A percentile compares a stretch with the other conserved stretches of the same genome.
Evolutionary conservation across 1,140 invertebrate species (phyloP).

Genomic region (Drosophila paulistorum): DNA sequence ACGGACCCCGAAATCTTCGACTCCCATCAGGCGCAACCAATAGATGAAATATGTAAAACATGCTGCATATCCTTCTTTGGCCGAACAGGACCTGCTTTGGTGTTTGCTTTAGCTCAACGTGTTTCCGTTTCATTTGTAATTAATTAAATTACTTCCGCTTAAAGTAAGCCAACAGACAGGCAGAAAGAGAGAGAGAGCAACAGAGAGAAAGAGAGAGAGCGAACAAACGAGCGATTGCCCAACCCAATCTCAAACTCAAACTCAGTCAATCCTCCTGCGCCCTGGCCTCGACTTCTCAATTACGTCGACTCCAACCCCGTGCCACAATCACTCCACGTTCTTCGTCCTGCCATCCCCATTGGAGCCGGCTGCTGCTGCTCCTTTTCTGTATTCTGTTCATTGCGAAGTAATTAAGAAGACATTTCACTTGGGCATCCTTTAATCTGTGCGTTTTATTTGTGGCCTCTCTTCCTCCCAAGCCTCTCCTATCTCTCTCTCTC

Average conservation of each 20-base stretch:
- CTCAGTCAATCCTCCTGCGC: constrained; percentile 8
- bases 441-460: constrained; percentile 82
- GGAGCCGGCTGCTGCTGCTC: background rate
- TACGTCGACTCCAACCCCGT: constrained; percentile 39
- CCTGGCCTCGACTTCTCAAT: constrained; percentile 71
- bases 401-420: constrained; percentile 82
- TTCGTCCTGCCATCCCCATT: background rate
- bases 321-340: background rate
- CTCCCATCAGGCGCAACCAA: background rate
- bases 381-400: constrained; percentile 54
- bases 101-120: constrained; percentile 48
- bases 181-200: background rate
- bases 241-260: constrained; percentile 37
- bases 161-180: constrained; percentile 56
- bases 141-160: constrained; percentile 83
- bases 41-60: constrained; percentile 26
- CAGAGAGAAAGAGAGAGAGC: background rate
- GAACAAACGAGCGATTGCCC: background rate
- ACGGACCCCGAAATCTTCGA: background rate
- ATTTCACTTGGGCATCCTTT: constrained; percentile 81
- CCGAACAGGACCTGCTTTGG: constrained; percentile 15
- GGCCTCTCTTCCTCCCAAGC: constrained; percentile 47
- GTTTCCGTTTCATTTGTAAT: constrained; percentile 82
- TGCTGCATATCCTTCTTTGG: constrained; percentile 23
- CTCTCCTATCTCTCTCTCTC: background rate